These are phyloP conservation scores for Odontothrips loti DNA, from an alignment of 2,888 invertebrate genomes.

Conservation along the genomic window DNA sequence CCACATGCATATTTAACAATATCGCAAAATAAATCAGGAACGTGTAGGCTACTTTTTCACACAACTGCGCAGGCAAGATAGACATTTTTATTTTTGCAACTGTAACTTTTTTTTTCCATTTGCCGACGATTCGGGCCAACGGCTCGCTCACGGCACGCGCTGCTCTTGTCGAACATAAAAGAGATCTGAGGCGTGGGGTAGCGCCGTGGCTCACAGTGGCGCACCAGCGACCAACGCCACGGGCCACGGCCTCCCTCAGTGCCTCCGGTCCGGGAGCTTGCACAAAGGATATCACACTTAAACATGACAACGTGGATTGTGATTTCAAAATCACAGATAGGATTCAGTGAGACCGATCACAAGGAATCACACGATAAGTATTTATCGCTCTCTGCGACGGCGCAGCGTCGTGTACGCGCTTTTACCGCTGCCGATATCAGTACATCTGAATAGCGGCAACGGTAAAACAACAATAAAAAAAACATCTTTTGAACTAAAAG, in stretches of 20 bases:
- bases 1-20: no score
- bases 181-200: slow-evolving; percentile 7
- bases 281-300: slow-evolving; percentile 18
- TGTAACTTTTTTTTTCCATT: background rate
- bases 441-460: background rate
- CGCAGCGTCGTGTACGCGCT: background rate
- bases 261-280: background rate
- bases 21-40: no score
- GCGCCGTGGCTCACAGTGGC: no score
- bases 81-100: no score
- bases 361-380: slow-evolving; percentile 19
- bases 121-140: background rate
- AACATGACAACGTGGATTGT: slow-evolving; percentile 20
- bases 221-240: background rate
- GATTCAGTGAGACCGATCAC: slow-evolving; percentile 22
- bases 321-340: slow-evolving; percentile 26
- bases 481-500: slow-evolving; percentile 14
- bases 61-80: no score
- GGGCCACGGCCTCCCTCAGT: no score
- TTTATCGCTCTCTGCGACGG: background rate
- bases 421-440: background rate
- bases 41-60: no score
- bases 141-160: slow-evolving; percentile 1
- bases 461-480: slow-evolving; percentile 12
- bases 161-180: slow-evolving; percentile 1